Percentiles rank a stretch among this genome's conserved stretches.
phyloP scores from a whole-genome alignment of 2,888 invertebrate species.

The Perdita meconis region DNA sequence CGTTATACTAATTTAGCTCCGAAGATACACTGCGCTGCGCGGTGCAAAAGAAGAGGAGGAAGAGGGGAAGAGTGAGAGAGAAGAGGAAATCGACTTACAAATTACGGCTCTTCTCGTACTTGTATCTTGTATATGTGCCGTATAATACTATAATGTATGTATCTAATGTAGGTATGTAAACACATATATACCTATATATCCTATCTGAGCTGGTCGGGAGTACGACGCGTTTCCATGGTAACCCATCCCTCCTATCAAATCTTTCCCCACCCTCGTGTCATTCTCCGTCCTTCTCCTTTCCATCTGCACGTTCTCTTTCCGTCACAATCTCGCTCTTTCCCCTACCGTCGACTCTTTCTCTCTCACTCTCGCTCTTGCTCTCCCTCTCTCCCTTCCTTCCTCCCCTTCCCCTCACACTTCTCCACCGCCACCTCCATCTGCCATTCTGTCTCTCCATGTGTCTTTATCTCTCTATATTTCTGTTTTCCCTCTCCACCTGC shows the following conservation, averaged over 20 bases:
- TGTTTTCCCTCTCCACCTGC: slow-evolving; percentile 33
- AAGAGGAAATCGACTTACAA: slow-evolving; percentile 67
- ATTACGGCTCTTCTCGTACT: slow-evolving; percentile 66
- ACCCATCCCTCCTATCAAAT: slow-evolving; percentile 78
- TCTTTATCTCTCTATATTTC: slow-evolving; percentile 58
- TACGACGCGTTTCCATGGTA: slow-evolving; percentile 81
- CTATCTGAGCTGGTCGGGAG: slow-evolving; percentile 72
- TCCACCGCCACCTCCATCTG: slow-evolving; percentile 16
- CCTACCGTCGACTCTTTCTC: not conserved
- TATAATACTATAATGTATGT: slow-evolving; percentile 64
- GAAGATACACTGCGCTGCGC: slow-evolving; percentile 43
- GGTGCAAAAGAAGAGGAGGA: slow-evolving; percentile 3
- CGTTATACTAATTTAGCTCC: slow-evolving; percentile 44
- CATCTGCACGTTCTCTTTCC: slow-evolving; percentile 7
- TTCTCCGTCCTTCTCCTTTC: slow-evolving; percentile 34
- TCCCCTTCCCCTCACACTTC: slow-evolving; percentile 28
- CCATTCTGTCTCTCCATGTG: slow-evolving; percentile 56
- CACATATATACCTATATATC: slow-evolving; percentile 68
- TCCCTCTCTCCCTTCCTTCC: not conserved
- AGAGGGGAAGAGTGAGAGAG: slow-evolving; percentile 20
- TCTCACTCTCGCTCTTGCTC: slow-evolving; percentile 23
- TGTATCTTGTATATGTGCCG: slow-evolving; percentile 64
- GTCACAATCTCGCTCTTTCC: slow-evolving; percentile 17
- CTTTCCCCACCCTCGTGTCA: slow-evolving; percentile 45
- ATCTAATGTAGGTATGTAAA: slow-evolving; percentile 65